These are phyloP conservation scores for Epinephelus awoara DNA, from an alignment of 2,797 vertebrate species.

Conservation along the genomic window DNA sequence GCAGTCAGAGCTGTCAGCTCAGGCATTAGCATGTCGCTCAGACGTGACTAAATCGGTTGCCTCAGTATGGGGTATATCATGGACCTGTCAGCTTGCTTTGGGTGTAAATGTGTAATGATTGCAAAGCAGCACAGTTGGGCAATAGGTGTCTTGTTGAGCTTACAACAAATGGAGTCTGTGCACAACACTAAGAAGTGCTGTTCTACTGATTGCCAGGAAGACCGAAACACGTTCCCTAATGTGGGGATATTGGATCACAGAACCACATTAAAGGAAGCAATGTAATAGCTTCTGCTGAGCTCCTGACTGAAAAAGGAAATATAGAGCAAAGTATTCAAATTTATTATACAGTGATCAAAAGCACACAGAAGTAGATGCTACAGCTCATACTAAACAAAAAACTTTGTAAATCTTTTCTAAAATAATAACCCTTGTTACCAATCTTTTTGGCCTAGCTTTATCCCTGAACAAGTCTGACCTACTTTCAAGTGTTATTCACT, in stretches of 20 bases:
- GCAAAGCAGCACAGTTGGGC: background rate
- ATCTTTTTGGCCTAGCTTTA: background rate
- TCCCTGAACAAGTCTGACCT: conserved; percentile 60
- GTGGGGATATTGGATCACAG: background rate
- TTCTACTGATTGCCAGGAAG: background rate
- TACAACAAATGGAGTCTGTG: background rate
- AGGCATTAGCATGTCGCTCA: conserved; percentile 68
- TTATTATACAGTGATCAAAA: no score
- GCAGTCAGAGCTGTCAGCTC: conserved; percentile 80
- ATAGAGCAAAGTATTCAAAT: no score
- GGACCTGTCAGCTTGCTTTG: conserved; percentile 46
- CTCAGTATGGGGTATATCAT: conserved; percentile 6
- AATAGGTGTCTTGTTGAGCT: background rate
- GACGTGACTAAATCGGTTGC: conserved; percentile 48
- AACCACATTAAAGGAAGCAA: background rate
- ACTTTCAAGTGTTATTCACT: conserved; percentile 47
- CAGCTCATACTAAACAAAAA: background rate
- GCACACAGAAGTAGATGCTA: background rate
- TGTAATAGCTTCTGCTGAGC: no score
- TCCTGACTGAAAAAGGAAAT: no score
- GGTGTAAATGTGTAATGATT: conserved; percentile 47
- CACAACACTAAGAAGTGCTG: background rate
- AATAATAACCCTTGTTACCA: conserved; percentile 6
- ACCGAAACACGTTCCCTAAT: background rate
- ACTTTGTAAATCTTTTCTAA: no score